Conservation (phyloP, 37 sponge, comb jelly and placozoan genomes). For the Tethya wilhelma region DNA sequence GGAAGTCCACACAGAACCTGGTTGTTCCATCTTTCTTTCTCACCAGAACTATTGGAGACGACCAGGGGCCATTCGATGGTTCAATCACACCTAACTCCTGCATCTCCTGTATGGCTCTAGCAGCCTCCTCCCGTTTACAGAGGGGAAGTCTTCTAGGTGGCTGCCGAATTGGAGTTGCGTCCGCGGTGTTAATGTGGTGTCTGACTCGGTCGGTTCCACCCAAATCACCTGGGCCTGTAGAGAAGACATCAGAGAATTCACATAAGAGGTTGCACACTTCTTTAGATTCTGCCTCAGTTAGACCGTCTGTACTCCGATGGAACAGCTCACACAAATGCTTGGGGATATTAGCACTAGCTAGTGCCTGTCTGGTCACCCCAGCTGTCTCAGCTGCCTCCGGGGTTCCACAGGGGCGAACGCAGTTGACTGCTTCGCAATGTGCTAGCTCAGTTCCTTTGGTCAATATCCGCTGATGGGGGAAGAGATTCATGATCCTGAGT, state of each 20-base stretch:
- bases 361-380: not conserved
- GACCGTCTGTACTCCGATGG: not conserved
- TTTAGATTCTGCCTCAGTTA: not conserved
- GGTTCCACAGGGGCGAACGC: not conserved
- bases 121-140: constrained; percentile 16
- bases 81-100: constrained; percentile 21
- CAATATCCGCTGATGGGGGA: not conserved
- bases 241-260: constrained; percentile 5
- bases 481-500: constrained; percentile 11
- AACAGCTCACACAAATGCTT: constrained; percentile 1
- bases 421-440: not conserved
- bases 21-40: constrained; percentile 54
- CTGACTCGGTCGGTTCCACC: constrained; percentile 24
- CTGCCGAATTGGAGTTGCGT: constrained; percentile 41
- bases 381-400: not conserved
- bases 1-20: constrained; percentile 75
- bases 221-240: constrained; percentile 21
- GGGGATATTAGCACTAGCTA: not conserved
- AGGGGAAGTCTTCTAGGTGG: constrained; percentile 41
- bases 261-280: not conserved
- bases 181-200: constrained; percentile 52
- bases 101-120: constrained; percentile 33
- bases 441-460: constrained; percentile 11
- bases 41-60: constrained; percentile 69
- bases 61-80: constrained; percentile 56